These are phyloP conservation scores for Panzeria rudis DNA, from an alignment of 2,888 invertebrate genomes.

Conservation along the genomic window DNA sequence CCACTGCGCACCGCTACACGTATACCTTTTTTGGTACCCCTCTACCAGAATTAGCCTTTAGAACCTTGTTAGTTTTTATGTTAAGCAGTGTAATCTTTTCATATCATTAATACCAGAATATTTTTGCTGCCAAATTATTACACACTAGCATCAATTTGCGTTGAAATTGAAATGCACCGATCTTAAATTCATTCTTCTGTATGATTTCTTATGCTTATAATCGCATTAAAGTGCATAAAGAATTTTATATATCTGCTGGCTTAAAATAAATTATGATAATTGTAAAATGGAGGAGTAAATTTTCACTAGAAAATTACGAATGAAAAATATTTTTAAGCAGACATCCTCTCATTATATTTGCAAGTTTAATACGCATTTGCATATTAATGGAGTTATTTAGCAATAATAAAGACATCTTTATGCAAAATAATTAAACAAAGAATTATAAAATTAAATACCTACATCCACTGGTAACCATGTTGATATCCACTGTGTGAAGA, in stretches of 20 bases:
- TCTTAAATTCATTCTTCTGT: too few species aligned
- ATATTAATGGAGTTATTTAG: not conserved
- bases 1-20: too few species aligned
- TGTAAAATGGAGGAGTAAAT: not conserved
- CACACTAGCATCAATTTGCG: too few species aligned
- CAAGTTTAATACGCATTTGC: not conserved
- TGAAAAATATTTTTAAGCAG: not conserved
- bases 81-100: not conserved
- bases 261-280: not conserved
- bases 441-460: slow-evolving; percentile 72
- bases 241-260: not conserved
- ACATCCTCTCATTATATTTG: not conserved
- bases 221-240: not conserved
- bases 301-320: not conserved
- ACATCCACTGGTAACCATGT: slow-evolving; percentile 77
- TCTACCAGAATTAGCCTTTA: too few species aligned
- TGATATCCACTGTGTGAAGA: slow-evolving; percentile 76
- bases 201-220: not conserved
- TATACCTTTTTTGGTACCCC: too few species aligned
- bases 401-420: not conserved
- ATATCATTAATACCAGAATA: not conserved
- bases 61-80: too few species aligned
- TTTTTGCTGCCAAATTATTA: too few species aligned
- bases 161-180: too few species aligned
- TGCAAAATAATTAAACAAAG: not conserved